A percentile compares a stretch with the other conserved stretches of the same genome.
These are phyloP conservation scores for Trialeurodes vaporariorum DNA, from an alignment of 1,140 invertebrate genomes.

Conservation along the genomic window DNA sequence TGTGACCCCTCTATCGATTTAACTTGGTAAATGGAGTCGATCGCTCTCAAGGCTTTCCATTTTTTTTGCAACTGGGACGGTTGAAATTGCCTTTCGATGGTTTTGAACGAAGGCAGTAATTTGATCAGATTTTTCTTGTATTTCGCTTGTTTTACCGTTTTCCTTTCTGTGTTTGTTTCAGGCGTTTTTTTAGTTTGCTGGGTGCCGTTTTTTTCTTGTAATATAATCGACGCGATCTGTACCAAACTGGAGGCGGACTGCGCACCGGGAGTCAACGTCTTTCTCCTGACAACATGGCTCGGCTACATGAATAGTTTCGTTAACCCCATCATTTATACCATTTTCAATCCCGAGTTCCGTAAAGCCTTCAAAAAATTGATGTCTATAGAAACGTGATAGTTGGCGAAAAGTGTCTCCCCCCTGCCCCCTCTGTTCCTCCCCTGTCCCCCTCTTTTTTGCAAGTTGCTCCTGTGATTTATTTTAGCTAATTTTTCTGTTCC, in stretches of 20 bases:
- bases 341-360: slow-evolving; percentile 98
- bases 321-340: slow-evolving; percentile 97
- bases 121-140: too few species aligned
- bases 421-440: too few species aligned
- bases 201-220: slow-evolving; percentile 98
- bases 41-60: too few species aligned
- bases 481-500: not conserved
- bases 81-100: too few species aligned
- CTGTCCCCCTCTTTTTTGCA: too few species aligned
- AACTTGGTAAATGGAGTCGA: too few species aligned
- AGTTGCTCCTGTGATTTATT: not conserved
- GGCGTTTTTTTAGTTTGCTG: slow-evolving; percentile 95
- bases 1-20: too few species aligned
- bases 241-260: slow-evolving; percentile 69
- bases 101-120: too few species aligned
- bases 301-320: slow-evolving; percentile 98
- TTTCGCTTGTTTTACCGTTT: too few species aligned
- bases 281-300: slow-evolving; percentile 94
- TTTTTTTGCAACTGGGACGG: too few species aligned
- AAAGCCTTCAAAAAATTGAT: slow-evolving; percentile 97
- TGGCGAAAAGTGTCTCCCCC: not conserved
- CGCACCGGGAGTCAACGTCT: slow-evolving; percentile 74
- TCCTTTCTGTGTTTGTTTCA: too few species aligned
- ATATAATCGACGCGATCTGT: slow-evolving; percentile 93
- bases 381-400: slow-evolving; percentile 31